Evolutionary conservation across 2,113 vertebrate genomes (phyloP).

Genomic region (Epinephelus moara): DNA sequence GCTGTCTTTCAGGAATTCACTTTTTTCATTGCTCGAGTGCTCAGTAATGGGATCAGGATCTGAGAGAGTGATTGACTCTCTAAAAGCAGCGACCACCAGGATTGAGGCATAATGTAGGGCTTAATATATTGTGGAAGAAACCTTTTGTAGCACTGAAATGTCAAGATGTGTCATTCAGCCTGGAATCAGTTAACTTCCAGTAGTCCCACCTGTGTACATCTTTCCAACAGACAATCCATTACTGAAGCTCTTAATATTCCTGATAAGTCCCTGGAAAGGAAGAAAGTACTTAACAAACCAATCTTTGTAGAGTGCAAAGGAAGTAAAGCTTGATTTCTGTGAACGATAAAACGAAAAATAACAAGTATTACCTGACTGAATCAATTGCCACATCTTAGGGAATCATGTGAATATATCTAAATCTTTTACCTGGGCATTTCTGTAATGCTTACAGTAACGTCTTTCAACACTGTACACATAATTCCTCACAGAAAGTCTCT

Average conservation of each 20-base stretch:
- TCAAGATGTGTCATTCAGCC: slow-evolving; percentile 38
- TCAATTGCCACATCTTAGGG: not conserved
- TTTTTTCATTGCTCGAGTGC: slow-evolving; percentile 25
- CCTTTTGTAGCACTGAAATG: slow-evolving; percentile 35
- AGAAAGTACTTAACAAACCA: not conserved
- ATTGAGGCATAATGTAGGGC: slow-evolving; percentile 31
- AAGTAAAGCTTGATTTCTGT: not conserved
- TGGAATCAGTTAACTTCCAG: not conserved
- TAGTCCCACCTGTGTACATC: not conserved
- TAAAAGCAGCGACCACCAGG: slow-evolving; percentile 31
- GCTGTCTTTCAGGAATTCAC: slow-evolving; percentile 42
- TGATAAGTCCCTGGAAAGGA: not conserved
- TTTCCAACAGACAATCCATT: slow-evolving; percentile 16
- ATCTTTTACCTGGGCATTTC: not conserved
- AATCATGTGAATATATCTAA: not conserved
- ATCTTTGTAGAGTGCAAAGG: not conserved
- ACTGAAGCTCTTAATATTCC: not conserved
- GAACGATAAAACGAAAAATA: not conserved
- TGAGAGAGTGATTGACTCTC: slow-evolving; percentile 41
- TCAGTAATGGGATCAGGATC: slow-evolving; percentile 57
- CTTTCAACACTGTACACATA: no score
- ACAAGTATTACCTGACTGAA: not conserved
- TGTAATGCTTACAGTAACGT: no score
- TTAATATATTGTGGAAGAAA: slow-evolving; percentile 46
- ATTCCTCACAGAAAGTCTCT: no score